A percentile compares a stretch with the other conserved stretches of the same genome.
These are phyloP conservation scores for Escarpia spicata DNA, from an alignment of 2,888 invertebrate genomes.

Conservation along the genomic window DNA sequence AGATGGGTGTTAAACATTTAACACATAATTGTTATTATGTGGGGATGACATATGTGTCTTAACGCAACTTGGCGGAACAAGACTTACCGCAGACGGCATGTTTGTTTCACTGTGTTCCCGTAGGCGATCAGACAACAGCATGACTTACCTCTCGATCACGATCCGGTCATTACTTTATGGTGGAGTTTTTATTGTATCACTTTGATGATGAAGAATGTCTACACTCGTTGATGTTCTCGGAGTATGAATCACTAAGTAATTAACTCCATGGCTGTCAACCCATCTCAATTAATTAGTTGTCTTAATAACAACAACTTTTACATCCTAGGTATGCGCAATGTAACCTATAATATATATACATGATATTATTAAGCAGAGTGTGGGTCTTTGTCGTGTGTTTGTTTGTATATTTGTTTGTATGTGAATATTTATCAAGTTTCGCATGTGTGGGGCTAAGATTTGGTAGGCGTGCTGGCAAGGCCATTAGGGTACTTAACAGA, in stretches of 20 bases:
- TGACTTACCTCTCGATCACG: conserved; percentile 22
- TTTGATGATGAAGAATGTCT: background rate
- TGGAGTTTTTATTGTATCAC: background rate
- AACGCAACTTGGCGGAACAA: background rate
- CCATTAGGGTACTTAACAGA: no score
- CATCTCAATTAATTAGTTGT: background rate
- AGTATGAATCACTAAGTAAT: background rate
- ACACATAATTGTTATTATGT: background rate
- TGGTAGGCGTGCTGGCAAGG: no score
- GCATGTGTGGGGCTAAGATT: no score
- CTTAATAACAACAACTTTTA: background rate
- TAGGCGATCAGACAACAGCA: conserved; percentile 20
- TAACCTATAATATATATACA: background rate
- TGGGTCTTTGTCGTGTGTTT: no score
- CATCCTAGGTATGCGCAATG: background rate
- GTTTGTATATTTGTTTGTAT: no score
- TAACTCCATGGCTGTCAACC: background rate
- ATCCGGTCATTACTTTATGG: conserved; percentile 20
- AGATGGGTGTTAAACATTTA: no score
- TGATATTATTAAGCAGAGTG: no score
- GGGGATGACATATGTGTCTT: background rate
- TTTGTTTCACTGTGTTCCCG: conserved; percentile 7
- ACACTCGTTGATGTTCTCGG: background rate
- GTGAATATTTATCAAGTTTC: no score
- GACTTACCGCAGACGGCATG: background rate